Conservation (phyloP, 2,797 vertebrate genomes). For the Gallinago nigripennis region DNA sequence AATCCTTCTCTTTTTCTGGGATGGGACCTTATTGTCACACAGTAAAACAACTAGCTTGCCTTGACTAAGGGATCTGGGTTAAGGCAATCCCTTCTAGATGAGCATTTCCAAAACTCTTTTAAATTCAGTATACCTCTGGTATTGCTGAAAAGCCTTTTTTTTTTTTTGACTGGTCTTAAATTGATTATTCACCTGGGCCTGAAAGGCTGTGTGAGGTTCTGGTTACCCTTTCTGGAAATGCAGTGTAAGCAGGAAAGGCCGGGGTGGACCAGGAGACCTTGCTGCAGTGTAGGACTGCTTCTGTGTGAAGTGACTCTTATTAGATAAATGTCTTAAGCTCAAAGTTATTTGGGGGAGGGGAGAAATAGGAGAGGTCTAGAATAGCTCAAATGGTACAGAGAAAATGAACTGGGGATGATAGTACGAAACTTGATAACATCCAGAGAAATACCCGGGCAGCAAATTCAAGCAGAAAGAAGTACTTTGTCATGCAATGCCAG, state of each 20-base stretch:
- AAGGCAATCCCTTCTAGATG: neutral
- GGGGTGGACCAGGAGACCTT: neutral
- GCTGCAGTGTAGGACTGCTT: neutral
- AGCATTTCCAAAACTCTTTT: neutral
- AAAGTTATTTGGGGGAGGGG: neutral
- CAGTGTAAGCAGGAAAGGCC: neutral
- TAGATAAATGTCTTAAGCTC: neutral
- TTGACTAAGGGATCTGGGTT: neutral
- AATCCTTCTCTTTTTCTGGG: neutral
- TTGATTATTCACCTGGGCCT: neutral
- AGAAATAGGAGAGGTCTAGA: neutral
- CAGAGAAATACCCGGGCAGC: neutral
- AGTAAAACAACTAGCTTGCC: neutral
- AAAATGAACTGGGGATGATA: neutral
- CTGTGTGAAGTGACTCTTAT: neutral
- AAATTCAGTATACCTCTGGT: neutral
- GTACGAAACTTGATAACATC: neutral
- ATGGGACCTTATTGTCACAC: neutral
- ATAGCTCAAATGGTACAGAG: neutral
- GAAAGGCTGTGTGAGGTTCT: neutral
- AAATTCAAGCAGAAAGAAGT: neutral
- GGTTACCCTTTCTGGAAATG: neutral
- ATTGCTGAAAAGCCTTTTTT: neutral
- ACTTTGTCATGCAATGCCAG: slow-evolving; percentile 13
- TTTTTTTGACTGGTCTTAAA: neutral